Percentiles rank a stretch among this genome's conserved stretches.
Conservation (phyloP, 2,113 vertebrate genomes). For the Cepphus grylle region DNA sequence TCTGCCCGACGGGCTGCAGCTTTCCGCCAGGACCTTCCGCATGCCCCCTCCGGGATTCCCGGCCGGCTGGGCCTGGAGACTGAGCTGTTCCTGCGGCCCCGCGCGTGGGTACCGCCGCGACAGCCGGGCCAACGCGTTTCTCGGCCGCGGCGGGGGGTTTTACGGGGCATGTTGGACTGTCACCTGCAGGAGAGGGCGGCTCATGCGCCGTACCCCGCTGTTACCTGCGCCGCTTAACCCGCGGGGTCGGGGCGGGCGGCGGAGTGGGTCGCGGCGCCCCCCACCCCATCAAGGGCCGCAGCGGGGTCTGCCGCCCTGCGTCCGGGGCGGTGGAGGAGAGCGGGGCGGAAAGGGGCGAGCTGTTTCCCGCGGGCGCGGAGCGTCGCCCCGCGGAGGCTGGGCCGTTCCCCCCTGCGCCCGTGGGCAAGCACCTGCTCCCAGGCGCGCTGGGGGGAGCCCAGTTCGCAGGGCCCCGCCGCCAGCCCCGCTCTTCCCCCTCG, state of each 20-base stretch:
- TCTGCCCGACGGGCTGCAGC: not conserved
- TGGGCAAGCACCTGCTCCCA: conserved; percentile 27
- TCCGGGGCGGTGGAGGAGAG: not conserved
- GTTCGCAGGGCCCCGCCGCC: not conserved
- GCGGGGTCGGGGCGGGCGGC: not conserved
- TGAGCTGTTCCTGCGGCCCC: not conserved
- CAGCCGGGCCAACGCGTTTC: not conserved
- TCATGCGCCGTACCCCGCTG: not conserved
- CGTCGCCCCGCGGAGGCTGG: not conserved
- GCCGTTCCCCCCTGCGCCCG: not conserved
- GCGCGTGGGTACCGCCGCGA: not conserved
- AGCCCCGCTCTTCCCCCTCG: not conserved
- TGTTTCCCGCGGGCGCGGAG: not conserved
- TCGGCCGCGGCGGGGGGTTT: not conserved
- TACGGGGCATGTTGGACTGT: not conserved
- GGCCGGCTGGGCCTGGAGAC: not conserved
- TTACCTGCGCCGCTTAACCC: not conserved
- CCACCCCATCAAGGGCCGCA: not conserved
- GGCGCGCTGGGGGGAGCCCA: not conserved
- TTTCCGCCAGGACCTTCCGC: not conserved
- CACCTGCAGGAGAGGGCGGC: not conserved
- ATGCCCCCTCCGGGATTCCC: accelerated
- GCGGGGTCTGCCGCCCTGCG: not conserved
- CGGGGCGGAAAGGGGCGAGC: not conserved
- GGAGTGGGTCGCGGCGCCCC: not conserved